phyloP scores from a whole-genome alignment of 2,888 invertebrate species.

The Eustalomyia histrio region DNA sequence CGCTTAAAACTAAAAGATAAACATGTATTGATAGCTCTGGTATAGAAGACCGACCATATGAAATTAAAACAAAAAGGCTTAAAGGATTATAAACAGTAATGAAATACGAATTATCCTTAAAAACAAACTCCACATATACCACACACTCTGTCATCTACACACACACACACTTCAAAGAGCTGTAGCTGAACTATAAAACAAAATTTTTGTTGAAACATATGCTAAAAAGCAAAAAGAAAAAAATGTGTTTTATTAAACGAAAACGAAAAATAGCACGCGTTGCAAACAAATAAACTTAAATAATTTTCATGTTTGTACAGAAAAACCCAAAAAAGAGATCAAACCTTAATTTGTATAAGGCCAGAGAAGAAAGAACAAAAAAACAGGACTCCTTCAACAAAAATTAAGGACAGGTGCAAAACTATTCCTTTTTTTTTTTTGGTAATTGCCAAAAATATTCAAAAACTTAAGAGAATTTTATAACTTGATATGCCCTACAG shows the following conservation, averaged over 20 bases:
- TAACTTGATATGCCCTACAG: slow-evolving; percentile 20
- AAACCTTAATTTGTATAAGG: slow-evolving; percentile 8
- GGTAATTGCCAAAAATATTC: slow-evolving; percentile 44
- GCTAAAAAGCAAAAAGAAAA: background rate
- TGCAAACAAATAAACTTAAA: slow-evolving; percentile 43
- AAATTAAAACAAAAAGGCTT: slow-evolving; percentile 44
- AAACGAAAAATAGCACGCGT: slow-evolving; percentile 53
- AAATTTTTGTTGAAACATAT: background rate
- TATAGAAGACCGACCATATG: background rate
- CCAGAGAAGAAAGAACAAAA: slow-evolving; percentile 16
- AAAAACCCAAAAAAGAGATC: background rate
- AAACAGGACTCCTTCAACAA: slow-evolving; percentile 48
- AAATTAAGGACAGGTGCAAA: slow-evolving; percentile 67
- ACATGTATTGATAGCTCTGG: background rate
- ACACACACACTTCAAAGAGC: slow-evolving; percentile 5
- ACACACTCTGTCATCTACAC: background rate
- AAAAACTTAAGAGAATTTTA: slow-evolving; percentile 51
- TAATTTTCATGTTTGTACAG: slow-evolving; percentile 31
- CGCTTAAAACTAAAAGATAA: slow-evolving; percentile 1
- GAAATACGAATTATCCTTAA: slow-evolving; percentile 2
- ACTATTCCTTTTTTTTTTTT: slow-evolving; percentile 25
- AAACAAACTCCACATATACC: background rate
- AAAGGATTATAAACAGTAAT: slow-evolving; percentile 39
- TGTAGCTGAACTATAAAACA: background rate
- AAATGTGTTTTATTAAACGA: background rate